Base-by-base conservation (phyloP, 2,113 vertebrate species). In the Rostratula benghalensis region DNA sequence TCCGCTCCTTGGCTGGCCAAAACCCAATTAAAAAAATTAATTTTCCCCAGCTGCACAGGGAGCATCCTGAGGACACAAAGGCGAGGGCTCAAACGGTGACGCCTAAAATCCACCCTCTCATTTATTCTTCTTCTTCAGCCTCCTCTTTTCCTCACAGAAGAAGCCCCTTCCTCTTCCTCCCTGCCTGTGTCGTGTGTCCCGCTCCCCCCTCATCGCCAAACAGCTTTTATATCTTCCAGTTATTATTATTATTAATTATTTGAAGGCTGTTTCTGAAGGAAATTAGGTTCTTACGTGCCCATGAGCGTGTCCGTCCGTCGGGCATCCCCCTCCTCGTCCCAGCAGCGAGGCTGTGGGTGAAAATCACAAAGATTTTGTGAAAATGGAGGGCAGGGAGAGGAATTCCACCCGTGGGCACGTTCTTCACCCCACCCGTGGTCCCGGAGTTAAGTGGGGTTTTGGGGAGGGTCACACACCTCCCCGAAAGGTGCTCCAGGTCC, bases 341-440 rank as follows among this genome's bases (percentile, higher is more conserved):
- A 9, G 30, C 45, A 11, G n/a, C 23, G 21, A 57, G 20, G 51
- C 43, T 18, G 50, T 23, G 8, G 17, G 63, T 35, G 5, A 53
- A 68, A 16, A 10, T 5, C 2, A 11, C 31, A 30, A 23, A 84
- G 73, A 17, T 41, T 28, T 27, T 0, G 1, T 19, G 43, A 63
- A 33, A 67, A 68, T 9, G 0, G 11, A n/a, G 41, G 3, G 6
- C 11, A 2, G 13, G 50, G 35, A 43, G 41, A 13, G 30, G 48
- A 71, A 64, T 63, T 48, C 54, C 74, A 25, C 25, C 3, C 3
- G 1, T 18, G 1, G 21, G 39, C 39, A 39, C 39, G 39, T 39
- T n/a, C n/a, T 39, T 39, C 39, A 39, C 28, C 24, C 1, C 2
- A 25, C 25, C 67, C 3, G 1, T 3, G 16, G 18, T 13, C 37